Conservation (phyloP, 1,140 invertebrate genomes). For the Drosophila sulfurigaster region DNA sequence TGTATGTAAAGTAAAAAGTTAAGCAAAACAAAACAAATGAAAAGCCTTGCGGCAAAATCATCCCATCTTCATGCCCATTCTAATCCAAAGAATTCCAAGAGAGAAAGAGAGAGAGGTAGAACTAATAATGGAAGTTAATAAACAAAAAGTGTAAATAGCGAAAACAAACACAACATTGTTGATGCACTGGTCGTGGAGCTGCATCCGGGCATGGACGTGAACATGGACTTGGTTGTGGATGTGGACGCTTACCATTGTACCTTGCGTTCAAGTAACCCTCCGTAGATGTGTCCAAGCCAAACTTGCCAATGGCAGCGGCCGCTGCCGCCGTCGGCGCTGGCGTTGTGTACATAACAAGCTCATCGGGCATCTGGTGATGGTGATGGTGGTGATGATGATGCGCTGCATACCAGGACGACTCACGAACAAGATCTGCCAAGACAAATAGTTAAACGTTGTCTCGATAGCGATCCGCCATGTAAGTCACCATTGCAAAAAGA, state of each 20-base stretch:
- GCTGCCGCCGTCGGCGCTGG: conserved; percentile 66
- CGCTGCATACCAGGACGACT: conserved; percentile 77
- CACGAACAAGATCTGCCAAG: conserved; percentile 69
- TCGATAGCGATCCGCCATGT: background rate
- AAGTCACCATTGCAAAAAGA: conserved; percentile 67
- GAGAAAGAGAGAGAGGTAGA: conserved; percentile 10
- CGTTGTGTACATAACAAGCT: conserved; percentile 78
- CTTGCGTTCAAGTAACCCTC: conserved; percentile 84
- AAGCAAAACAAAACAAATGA: conserved; percentile 65
- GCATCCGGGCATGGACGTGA: conserved; percentile 47
- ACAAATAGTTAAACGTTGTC: background rate
- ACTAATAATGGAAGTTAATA: conserved; percentile 78
- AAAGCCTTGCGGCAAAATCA: conserved; percentile 54
- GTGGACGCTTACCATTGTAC: conserved; percentile 84
- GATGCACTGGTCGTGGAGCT: conserved; percentile 34
- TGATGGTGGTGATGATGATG: conserved; percentile 76
- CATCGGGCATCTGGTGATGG: conserved; percentile 74
- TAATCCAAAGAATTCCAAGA: background rate
- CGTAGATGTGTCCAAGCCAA: conserved; percentile 79
- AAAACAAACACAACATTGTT: conserved; percentile 64
- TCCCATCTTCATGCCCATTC: conserved; percentile 10
- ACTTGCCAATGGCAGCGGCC: conserved; percentile 73
- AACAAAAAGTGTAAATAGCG: conserved; percentile 75
- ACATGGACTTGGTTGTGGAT: conserved; percentile 28
- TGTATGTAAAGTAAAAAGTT: conserved; percentile 48